Conservation (phyloP, 2,888 invertebrate species). For the Tubulanus polymorphus region DNA sequence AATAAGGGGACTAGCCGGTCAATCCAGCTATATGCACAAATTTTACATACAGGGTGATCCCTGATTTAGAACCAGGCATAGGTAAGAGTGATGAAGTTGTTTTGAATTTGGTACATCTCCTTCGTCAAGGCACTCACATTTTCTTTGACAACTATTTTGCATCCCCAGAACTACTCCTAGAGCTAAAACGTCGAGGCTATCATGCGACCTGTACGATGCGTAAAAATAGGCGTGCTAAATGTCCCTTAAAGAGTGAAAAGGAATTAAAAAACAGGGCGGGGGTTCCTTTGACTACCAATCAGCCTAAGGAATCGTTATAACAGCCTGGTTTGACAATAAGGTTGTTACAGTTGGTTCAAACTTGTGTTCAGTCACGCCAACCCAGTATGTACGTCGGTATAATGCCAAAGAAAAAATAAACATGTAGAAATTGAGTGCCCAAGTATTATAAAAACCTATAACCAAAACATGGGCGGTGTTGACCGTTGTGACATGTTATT, state of each 20-base stretch:
- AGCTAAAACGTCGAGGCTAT: background rate
- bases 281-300: background rate
- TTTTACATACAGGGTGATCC: slow-evolving; percentile 3
- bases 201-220: slow-evolving; percentile 15
- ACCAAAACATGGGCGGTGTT: background rate
- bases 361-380: background rate
- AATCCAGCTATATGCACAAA: slow-evolving; percentile 11
- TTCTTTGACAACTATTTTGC: slow-evolving; percentile 14
- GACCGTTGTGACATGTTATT: slow-evolving; percentile 2
- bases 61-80: background rate
- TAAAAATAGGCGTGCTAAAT: slow-evolving; percentile 1
- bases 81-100: slow-evolving; percentile 8
- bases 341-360: slow-evolving; percentile 4
- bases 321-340: slow-evolving; percentile 6
- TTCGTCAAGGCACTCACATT: slow-evolving; percentile 3
- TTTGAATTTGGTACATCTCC: background rate
- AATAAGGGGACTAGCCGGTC: slow-evolving; percentile 9
- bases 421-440: background rate
- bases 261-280: background rate
- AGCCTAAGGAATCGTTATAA: background rate
- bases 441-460: background rate
- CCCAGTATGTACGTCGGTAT: background rate
- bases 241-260: background rate
- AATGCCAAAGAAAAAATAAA: background rate
- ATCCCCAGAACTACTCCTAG: slow-evolving; percentile 6